Conservation (phyloP, 2,113 vertebrate genomes). For the Isichthys henryi region DNA sequence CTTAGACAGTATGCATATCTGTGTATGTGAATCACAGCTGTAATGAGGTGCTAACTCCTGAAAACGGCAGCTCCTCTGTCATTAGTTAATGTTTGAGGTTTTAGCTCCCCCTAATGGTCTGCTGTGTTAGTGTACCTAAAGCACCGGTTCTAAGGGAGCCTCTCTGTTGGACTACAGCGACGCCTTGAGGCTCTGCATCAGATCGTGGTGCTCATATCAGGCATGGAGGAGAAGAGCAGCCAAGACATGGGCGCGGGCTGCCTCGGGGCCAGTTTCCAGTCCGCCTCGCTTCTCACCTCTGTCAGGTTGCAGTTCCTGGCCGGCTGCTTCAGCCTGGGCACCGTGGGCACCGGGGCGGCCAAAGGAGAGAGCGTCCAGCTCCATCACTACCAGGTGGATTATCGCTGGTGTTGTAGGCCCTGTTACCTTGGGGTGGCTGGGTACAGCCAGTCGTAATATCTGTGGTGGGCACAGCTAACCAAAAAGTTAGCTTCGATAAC, state of each 20-base stretch:
- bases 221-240: slow-evolving; percentile 93
- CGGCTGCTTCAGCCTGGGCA: slow-evolving; percentile 89
- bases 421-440: not conserved
- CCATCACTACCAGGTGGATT: slow-evolving; percentile 87
- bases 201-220: slow-evolving; percentile 86
- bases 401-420: not conserved
- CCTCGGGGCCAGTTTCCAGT: slow-evolving; percentile 70
- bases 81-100: not conserved
- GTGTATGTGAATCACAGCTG: not conserved
- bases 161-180: slow-evolving; percentile 58
- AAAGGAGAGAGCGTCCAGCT: slow-evolving; percentile 87
- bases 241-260: slow-evolving; percentile 55
- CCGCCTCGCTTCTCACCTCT: slow-evolving; percentile 83
- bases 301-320: slow-evolving; percentile 92
- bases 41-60: not conserved
- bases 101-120: not conserved
- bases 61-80: not conserved
- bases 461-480: not conserved
- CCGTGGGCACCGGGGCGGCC: slow-evolving; percentile 68
- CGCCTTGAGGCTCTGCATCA: slow-evolving; percentile 93
- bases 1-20: not conserved
- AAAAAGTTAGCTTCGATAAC: too few species aligned
- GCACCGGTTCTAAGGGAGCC: not conserved
- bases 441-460: not conserved
- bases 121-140: not conserved